Percentiles rank a stretch among this genome's conserved stretches.
Evolutionary conservation across 2,888 invertebrate species (phyloP).

Genomic region (Clepsis dumicolana): DNA sequence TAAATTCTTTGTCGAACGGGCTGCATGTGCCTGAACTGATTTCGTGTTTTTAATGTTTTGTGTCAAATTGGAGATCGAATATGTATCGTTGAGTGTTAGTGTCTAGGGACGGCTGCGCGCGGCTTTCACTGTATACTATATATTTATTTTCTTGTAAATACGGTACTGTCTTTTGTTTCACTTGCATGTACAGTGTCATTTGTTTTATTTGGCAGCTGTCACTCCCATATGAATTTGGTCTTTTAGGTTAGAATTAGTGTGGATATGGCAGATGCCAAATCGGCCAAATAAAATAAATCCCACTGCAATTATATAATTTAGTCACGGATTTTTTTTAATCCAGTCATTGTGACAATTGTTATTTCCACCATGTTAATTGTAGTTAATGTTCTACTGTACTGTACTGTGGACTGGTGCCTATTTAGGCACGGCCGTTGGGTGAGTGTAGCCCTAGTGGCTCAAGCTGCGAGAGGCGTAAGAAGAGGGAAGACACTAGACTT

Average conservation of each 20-base stretch:
- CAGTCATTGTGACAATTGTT: conserved; percentile 14
- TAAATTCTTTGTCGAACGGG: not conserved
- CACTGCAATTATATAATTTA: too few relatives aligned
- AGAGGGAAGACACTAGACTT: too few relatives aligned
- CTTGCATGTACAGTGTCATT: conserved; percentile 56
- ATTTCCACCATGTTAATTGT: conserved; percentile 23
- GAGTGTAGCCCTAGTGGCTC: too few relatives aligned
- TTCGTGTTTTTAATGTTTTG: conserved; percentile 20
- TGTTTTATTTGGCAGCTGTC: too few relatives aligned
- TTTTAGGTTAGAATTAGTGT: too few relatives aligned
- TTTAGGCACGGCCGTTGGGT: too few relatives aligned
- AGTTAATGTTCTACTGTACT: conserved; percentile 9
- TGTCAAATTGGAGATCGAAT: conserved; percentile 10
- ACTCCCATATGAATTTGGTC: too few relatives aligned
- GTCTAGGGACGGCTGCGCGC: conserved; percentile 25
- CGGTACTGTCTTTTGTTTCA: conserved; percentile 52
- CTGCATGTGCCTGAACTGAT: conserved; percentile 2
- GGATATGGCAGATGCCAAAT: too few relatives aligned
- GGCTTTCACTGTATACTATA: conserved; percentile 37
- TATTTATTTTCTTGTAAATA: conserved; percentile 45
- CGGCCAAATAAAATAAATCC: too few relatives aligned
- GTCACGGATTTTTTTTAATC: conserved; percentile 12
- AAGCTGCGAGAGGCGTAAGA: too few relatives aligned
- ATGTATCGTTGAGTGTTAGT: conserved; percentile 24
- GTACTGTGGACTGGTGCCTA: too few relatives aligned